Evolutionary conservation across 2,888 invertebrate genomes (phyloP).

Genomic region (Cerastis rubricosa): DNA sequence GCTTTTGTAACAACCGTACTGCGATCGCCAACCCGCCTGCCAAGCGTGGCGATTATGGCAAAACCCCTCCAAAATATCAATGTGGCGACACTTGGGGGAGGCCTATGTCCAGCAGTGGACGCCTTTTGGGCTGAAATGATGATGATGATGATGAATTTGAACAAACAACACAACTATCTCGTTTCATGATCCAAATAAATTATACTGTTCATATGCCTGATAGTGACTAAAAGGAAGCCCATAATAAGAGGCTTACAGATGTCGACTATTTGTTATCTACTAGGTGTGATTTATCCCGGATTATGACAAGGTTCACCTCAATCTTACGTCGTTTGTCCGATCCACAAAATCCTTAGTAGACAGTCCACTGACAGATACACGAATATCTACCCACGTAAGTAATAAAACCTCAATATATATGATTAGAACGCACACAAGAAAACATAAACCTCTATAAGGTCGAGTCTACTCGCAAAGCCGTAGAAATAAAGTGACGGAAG

Average conservation of each 20-base stretch:
- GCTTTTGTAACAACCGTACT: too few species aligned
- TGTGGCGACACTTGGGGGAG: too few species aligned
- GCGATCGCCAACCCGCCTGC: too few species aligned
- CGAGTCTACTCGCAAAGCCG: constrained; percentile 44
- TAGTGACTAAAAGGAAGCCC: background rate
- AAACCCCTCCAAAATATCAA: too few species aligned
- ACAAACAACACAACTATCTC: background rate
- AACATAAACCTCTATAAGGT: constrained; percentile 26
- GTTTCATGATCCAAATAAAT: constrained; percentile 1
- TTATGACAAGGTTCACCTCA: constrained; percentile 14
- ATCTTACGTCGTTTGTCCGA: background rate
- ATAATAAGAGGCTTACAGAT: background rate
- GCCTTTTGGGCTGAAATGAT: too few species aligned
- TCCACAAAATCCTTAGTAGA: constrained; percentile 7
- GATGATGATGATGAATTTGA: too few species aligned
- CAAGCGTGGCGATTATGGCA: too few species aligned
- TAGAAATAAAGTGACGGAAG: constrained; percentile 64
- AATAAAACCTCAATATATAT: constrained; percentile 42
- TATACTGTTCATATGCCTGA: background rate
- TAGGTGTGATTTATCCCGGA: constrained; percentile 20
- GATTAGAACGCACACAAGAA: constrained; percentile 27
- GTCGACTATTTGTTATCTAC: constrained; percentile 22
- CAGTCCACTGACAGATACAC: background rate
- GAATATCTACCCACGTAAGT: background rate
- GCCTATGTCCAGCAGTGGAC: too few species aligned